These are phyloP conservation scores for Hepsetus odoe DNA, from an alignment of 2,113 vertebrate genomes.

Conservation along the genomic window DNA sequence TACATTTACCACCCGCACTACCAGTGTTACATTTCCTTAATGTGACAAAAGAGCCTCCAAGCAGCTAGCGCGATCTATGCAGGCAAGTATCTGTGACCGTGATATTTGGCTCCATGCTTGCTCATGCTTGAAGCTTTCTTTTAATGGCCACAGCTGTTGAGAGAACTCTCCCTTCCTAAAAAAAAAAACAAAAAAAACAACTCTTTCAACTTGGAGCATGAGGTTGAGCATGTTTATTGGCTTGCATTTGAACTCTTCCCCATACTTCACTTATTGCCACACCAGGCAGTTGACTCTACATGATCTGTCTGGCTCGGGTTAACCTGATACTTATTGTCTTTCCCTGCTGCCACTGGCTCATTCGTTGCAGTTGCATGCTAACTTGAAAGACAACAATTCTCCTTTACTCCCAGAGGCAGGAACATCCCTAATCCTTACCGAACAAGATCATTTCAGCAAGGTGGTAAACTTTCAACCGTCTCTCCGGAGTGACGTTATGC, in stretches of 20 bases:
- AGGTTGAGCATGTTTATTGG: conserved; percentile 42
- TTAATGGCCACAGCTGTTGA: conserved; percentile 40
- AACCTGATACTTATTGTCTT: conserved; percentile 36
- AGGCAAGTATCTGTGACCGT: not conserved
- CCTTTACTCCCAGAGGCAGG: not conserved
- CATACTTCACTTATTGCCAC: conserved; percentile 28
- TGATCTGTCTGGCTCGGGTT: conserved; percentile 28
- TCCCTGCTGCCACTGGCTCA: conserved; percentile 15
- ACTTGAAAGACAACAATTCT: not conserved
- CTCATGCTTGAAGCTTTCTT: conserved; percentile 25
- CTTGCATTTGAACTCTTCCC: conserved; percentile 23
- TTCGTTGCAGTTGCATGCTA: conserved; percentile 27
- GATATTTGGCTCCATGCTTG: conserved; percentile 18
- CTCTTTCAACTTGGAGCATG: conserved; percentile 37
- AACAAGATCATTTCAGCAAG: not conserved
- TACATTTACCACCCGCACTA: conserved; percentile 25
- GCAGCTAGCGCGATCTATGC: not conserved
- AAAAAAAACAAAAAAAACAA: too few species aligned
- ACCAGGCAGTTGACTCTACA: conserved; percentile 31
- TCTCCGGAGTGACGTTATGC: not conserved
- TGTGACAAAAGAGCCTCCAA: conserved; percentile 9
- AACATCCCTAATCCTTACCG: not conserved
- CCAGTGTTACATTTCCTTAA: conserved; percentile 9
- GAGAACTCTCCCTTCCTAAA: conserved; percentile 23
- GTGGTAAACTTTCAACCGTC: not conserved